phyloP scores from a whole-genome alignment of 2,113 vertebrate species.

The Ibidorhyncha struthersii region DNA sequence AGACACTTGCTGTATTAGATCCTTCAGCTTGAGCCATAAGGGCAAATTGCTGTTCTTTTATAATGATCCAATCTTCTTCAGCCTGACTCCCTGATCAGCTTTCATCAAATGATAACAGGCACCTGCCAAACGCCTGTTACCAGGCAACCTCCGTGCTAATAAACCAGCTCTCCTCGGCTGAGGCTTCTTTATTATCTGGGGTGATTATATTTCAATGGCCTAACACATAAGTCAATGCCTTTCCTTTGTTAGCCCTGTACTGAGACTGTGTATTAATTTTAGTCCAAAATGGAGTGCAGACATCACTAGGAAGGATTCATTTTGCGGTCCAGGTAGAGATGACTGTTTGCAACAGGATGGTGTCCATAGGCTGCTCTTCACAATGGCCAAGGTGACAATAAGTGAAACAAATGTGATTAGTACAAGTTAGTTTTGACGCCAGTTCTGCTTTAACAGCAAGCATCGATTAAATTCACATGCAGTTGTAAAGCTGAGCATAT shows the following conservation, averaged over 20 bases:
- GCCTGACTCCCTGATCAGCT: background rate
- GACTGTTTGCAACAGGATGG: background rate
- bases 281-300: background rate
- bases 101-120: background rate
- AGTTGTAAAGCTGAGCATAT: background rate
- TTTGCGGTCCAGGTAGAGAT: background rate
- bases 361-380: background rate
- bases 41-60: slow-evolving; percentile 2
- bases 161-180: background rate
- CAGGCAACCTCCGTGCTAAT: background rate
- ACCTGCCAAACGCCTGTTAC: background rate
- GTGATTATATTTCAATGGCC: background rate
- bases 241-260: background rate
- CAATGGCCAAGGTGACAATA: background rate
- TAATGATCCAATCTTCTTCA: slow-evolving; percentile 16
- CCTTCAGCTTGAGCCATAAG: background rate
- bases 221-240: background rate
- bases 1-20: background rate
- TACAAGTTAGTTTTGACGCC: background rate
- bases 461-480: background rate
- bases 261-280: background rate
- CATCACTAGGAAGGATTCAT: background rate
- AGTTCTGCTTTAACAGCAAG: background rate
- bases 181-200: background rate
- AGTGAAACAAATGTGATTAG: background rate